phyloP scores from a whole-genome alignment of 2,888 invertebrate species.

The Rugalucina vietnamica region DNA sequence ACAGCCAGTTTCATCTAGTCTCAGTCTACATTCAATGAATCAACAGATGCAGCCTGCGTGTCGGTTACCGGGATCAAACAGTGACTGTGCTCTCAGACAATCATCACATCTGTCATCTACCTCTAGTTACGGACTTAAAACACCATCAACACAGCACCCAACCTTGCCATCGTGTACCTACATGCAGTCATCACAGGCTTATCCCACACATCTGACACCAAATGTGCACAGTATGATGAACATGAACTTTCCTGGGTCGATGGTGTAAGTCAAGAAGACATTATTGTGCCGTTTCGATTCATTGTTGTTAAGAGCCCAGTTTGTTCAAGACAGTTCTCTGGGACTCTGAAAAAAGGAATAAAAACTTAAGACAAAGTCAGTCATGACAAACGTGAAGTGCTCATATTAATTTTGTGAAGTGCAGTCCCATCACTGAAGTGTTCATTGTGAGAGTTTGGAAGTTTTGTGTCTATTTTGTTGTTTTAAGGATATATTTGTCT shows the following conservation, averaged over 20 bases:
- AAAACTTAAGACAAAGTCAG: neutral
- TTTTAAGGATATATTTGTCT: too few species aligned
- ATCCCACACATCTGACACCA: constrained; percentile 73
- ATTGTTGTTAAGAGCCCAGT: neutral
- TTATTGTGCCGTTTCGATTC: constrained; percentile 13
- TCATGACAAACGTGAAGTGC: constrained; percentile 24
- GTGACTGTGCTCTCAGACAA: constrained; percentile 74
- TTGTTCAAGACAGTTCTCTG: neutral
- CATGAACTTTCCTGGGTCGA: constrained; percentile 80
- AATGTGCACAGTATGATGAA: constrained; percentile 80
- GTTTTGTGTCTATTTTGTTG: too few species aligned
- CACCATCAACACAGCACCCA: constrained; percentile 71
- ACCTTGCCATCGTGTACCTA: constrained; percentile 80
- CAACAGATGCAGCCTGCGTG: constrained; percentile 75
- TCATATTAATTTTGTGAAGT: constrained; percentile 23
- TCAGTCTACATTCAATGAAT: constrained; percentile 71
- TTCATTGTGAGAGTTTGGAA: too few species aligned
- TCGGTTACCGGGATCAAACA: constrained; percentile 69
- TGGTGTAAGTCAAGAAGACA: constrained; percentile 69
- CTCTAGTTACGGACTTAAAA: constrained; percentile 72
- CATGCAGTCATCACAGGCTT: constrained; percentile 80
- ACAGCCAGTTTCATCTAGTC: constrained; percentile 69
- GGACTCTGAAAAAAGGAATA: neutral
- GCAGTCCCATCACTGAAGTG: constrained; percentile 11
- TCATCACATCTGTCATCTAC: constrained; percentile 67